Conservation (phyloP, 2,113 vertebrate genomes). For the Brachirus orientalis region DNA sequence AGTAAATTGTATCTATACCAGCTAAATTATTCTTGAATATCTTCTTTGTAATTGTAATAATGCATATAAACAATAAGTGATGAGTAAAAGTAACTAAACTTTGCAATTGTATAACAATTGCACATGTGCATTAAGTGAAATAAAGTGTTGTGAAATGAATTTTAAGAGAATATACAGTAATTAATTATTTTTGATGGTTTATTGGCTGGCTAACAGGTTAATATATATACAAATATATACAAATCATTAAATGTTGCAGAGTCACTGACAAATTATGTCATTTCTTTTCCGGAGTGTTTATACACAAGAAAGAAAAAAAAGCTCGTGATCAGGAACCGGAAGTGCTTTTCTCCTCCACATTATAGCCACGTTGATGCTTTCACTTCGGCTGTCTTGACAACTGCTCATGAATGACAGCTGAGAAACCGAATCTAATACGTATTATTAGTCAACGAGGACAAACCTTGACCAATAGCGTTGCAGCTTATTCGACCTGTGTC, state of each 20-base stretch:
- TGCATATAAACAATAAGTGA: too few relatives aligned
- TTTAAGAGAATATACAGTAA: too few relatives aligned
- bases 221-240: background rate
- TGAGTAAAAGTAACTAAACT: too few relatives aligned
- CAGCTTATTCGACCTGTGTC: accelerated
- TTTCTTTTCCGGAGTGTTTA: background rate
- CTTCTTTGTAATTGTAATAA: too few relatives aligned
- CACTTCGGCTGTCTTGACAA: conserved; percentile 60
- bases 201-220: background rate
- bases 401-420: conserved; percentile 59
- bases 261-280: background rate
- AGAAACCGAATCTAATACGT: conserved; percentile 3
- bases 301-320: background rate
- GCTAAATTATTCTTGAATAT: too few relatives aligned
- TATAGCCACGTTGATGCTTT: conserved; percentile 80
- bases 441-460: background rate
- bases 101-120: too few relatives aligned
- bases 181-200: too few relatives aligned
- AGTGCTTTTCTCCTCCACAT: conserved; percentile 8
- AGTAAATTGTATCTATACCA: too few relatives aligned
- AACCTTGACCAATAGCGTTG: conserved; percentile 48
- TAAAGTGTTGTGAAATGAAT: too few relatives aligned
- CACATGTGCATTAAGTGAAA: too few relatives aligned
- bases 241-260: background rate
- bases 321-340: conserved; percentile 77